Evolutionary conservation across 2,888 invertebrate species (phyloP).

Genomic region (Harpalus rufipes): DNA sequence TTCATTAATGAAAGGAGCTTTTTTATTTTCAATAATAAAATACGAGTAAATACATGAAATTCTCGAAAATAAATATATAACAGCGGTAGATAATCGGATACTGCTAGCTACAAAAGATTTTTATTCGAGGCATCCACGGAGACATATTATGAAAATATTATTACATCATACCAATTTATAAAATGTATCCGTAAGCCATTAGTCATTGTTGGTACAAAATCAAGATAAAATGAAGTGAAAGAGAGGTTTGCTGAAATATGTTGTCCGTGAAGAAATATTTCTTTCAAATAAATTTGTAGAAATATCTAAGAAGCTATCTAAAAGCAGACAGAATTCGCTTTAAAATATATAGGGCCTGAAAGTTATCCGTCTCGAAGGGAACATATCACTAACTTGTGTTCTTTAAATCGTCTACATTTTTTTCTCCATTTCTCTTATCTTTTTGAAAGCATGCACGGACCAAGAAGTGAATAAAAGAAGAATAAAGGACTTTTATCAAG

Average conservation of each 20-base stretch:
- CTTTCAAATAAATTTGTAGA: constrained; percentile 19
- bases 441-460: constrained; percentile 14
- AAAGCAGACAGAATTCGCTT: constrained; percentile 13
- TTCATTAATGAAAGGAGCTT: no score
- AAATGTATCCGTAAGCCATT: background rate
- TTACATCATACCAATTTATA: background rate
- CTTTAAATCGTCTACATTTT: constrained; percentile 43
- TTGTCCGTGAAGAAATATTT: background rate
- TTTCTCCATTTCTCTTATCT: constrained; percentile 48
- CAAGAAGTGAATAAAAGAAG: constrained; percentile 20
- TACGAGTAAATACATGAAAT: no score
- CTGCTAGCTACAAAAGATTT: background rate
- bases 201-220: background rate
- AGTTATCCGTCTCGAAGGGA: constrained; percentile 48
- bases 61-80: no score
- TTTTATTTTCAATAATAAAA: no score
- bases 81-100: no score
- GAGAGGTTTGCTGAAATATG: background rate
- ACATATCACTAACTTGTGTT: constrained; percentile 48
- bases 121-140: background rate
- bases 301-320: constrained; percentile 31
- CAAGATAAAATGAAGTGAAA: constrained; percentile 3
- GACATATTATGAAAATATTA: background rate
- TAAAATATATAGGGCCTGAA: constrained; percentile 35
- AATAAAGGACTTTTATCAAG: constrained; percentile 43